Evolutionary conservation across 2,113 vertebrate species (phyloP).

Genomic region (Zosterops borbonicus): DNA sequence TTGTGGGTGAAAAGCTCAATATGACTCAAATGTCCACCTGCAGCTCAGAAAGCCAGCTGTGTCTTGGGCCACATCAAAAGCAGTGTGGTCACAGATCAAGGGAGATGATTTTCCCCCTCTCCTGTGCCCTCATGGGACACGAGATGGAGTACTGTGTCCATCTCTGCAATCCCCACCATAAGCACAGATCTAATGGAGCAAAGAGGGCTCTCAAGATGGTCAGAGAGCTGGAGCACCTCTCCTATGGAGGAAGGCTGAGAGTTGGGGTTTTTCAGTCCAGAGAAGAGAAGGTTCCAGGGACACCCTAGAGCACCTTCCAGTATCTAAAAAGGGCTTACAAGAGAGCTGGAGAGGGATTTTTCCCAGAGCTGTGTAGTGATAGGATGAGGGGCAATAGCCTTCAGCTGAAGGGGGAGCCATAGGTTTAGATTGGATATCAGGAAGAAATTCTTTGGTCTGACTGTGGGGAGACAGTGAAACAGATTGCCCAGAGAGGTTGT

Average conservation of each 20-base stretch:
- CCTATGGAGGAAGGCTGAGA: background rate
- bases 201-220: background rate
- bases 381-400: background rate
- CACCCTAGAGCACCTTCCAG: background rate
- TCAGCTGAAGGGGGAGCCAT: background rate
- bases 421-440: background rate
- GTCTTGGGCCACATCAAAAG: background rate
- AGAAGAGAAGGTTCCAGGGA: background rate
- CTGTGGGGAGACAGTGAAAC: background rate
- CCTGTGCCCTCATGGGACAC: background rate
- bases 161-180: background rate
- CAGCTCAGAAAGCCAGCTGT: background rate
- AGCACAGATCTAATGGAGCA: background rate
- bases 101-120: background rate
- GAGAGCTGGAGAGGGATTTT: background rate
- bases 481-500: background rate
- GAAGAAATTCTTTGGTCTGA: background rate
- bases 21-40: background rate
- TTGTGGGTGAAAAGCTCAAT: background rate
- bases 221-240: background rate
- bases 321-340: background rate
- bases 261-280: background rate
- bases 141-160: accelerated
- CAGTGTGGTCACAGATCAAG: background rate
- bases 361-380: background rate